Evolutionary conservation across 2,888 invertebrate genomes (phyloP), one percentile per base, ranked within the genome.

Genomic region (Parochlus steinenii): DNA sequence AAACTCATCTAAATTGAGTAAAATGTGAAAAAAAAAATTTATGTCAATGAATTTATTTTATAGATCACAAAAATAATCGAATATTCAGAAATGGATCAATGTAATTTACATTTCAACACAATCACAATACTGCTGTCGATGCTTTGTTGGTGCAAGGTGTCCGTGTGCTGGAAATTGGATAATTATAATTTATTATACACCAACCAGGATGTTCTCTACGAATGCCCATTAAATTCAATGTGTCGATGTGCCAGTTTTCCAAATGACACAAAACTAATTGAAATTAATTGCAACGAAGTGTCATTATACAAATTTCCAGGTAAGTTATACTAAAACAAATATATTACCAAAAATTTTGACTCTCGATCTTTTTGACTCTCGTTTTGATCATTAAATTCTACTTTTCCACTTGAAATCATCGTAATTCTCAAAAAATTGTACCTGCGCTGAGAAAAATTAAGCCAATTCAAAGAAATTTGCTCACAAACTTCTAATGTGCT

Each of bases 261-360:
- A 40, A 59, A 59, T 46, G 58, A 58, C 47, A 58, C 60, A 42
- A 56, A 55, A 29, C 46, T 58, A 48, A 53, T 58, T 50, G 57
- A 58, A 50, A 58, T 59, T 47, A 58, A 56, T 52, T 59, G 60
- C 50, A 58, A 58, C 46, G 57, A 58, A 44, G 58, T 59, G 48
- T 51, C 54, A 40, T 48, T 59, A 33, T 59, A 57, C 48, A 59
- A 59, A 50, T 58, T 58, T 54, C 60, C 59, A 48, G 59, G 59
- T 59, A 46, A 55, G 56, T 47, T 20, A 14, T n/a, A n/a, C n/a
- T n/a, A n/a, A n/a, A n/a, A n/a, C n/a, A n/a, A n/a, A n/a, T n/a
- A n/a, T n/a, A n/a, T n/a, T n/a, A n/a, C n/a, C n/a, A n/a, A n/a
- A n/a, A n/a, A n/a, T n/a, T n/a, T n/a, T n/a, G n/a, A n/a, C n/a